phyloP scores from a whole-genome alignment of 2,797 vertebrate genomes.

The Rhynchonycteris naso region DNA sequence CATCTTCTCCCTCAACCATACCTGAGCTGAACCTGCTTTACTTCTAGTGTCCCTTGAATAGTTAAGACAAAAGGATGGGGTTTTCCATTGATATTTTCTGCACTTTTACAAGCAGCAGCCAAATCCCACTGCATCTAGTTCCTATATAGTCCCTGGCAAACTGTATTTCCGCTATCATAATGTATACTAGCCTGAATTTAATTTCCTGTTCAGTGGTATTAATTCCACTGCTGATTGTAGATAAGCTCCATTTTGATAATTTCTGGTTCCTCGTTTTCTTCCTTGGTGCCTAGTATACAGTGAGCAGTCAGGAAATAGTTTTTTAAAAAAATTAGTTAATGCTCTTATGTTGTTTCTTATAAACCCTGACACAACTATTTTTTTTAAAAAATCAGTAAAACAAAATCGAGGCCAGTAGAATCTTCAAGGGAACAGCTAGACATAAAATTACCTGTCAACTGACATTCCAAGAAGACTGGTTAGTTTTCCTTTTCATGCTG shows the following conservation, averaged over 20 bases:
- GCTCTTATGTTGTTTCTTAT: not conserved
- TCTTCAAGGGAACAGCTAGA: not conserved
- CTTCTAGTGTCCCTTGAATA: not conserved
- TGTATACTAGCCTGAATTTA: not conserved
- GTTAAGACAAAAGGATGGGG: not conserved
- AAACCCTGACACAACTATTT: not conserved
- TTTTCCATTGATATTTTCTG: not conserved
- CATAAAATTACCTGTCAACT: not conserved
- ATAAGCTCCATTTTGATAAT: not conserved
- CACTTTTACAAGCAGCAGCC: not conserved
- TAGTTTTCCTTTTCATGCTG: not conserved
- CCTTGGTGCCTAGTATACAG: not conserved
- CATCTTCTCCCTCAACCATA: not conserved
- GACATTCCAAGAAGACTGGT: not conserved
- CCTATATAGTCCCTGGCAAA: not conserved
- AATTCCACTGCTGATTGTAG: not conserved
- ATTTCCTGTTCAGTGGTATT: not conserved
- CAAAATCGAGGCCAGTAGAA: not conserved
- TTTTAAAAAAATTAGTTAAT: not conserved
- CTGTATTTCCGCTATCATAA: not conserved
- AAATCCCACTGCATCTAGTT: not conserved
- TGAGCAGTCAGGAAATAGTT: not conserved
- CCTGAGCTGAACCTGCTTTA: not conserved
- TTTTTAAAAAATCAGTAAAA: conserved; percentile 7
- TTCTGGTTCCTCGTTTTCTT: not conserved